Conservation (phyloP, 2,797 vertebrate species). For the Petrocephalus schoutedeni region DNA sequence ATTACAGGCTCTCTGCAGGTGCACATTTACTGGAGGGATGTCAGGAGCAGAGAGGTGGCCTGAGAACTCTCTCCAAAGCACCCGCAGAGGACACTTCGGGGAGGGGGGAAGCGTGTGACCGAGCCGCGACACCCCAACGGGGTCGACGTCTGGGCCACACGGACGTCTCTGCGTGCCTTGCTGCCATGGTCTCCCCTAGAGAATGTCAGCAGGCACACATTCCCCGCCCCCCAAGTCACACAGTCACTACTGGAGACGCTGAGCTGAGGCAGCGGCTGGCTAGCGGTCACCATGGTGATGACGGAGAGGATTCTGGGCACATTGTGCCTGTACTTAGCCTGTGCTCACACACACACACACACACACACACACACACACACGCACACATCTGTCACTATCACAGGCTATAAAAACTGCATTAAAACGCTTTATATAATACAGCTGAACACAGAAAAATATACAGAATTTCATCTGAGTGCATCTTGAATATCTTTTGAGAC, state of each 20-base stretch:
- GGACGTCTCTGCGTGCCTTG: neutral
- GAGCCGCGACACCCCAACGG: neutral
- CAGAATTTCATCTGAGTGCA: neutral
- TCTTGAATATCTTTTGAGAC: neutral
- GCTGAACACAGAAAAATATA: neutral
- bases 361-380: neutral
- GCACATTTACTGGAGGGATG: neutral
- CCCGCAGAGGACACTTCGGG: neutral
- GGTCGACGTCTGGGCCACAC: neutral
- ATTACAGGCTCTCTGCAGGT: neutral
- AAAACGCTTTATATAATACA: neutral
- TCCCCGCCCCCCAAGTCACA: neutral
- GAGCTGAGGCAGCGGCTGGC: neutral
- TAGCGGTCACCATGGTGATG: conserved; percentile 8
- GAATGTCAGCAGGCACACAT: neutral
- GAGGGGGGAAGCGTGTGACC: neutral
- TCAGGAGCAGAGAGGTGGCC: neutral
- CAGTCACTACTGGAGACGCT: neutral
- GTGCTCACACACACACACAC: neutral
- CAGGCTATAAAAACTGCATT: neutral
- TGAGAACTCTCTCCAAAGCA: neutral
- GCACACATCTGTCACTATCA: neutral
- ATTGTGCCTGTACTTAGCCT: neutral
- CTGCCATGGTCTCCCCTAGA: neutral
- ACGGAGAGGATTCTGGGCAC: neutral